Percentiles rank a stretch among this genome's conserved stretches.
Evolutionary conservation across 1,140 invertebrate genomes (phyloP).

Genomic region (Apis laboriosa): DNA sequence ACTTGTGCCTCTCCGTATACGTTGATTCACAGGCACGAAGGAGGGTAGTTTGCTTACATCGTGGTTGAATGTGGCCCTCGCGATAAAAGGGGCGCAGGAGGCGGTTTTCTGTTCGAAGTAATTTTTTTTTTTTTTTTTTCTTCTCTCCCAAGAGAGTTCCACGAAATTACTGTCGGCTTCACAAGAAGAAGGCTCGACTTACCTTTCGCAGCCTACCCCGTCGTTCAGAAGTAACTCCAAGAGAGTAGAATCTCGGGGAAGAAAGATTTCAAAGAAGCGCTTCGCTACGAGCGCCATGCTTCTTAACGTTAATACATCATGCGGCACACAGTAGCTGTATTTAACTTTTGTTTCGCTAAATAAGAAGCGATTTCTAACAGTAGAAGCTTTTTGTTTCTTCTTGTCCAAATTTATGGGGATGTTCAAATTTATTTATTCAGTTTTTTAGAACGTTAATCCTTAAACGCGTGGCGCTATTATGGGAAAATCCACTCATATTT

Average conservation of each 20-base stretch:
- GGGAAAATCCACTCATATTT: no score
- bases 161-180: neutral
- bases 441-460: no score
- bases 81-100: neutral
- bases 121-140: no score
- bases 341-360: neutral
- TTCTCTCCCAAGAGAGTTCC: neutral
- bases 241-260: neutral
- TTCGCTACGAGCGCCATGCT: no score
- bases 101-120: neutral
- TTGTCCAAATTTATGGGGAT: neutral
- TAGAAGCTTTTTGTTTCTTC: neutral
- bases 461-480: no score
- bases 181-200: neutral
- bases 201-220: neutral
- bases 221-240: neutral
- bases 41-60: neutral
- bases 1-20: no score
- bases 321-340: neutral
- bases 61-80: no score
- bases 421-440: no score
- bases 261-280: neutral
- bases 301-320: neutral
- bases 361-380: neutral
- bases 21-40: neutral